A percentile compares a stretch with the other conserved stretches of the same genome.
Conservation (phyloP, 2,797 vertebrate species). For the Hafferia zeledoni region DNA sequence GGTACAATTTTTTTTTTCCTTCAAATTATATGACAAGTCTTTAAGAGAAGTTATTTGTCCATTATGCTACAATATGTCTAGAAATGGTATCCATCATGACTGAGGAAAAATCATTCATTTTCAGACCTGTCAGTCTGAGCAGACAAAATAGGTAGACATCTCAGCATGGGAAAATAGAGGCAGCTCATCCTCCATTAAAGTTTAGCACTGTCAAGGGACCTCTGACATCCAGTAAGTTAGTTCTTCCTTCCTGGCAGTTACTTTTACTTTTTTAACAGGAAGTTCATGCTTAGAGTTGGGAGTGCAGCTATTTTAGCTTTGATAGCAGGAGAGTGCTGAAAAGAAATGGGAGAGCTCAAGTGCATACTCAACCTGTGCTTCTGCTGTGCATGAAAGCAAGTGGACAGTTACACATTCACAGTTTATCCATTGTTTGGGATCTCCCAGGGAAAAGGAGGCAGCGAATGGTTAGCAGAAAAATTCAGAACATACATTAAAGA, state of each 20-base stretch:
- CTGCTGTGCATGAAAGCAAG: neutral
- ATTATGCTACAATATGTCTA: conserved; percentile 58
- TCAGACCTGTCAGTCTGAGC: conserved; percentile 53
- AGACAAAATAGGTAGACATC: conserved; percentile 28
- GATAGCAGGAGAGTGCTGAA: neutral
- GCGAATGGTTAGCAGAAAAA: neutral
- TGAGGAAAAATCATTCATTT: conserved; percentile 68
- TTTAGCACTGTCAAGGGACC: neutral
- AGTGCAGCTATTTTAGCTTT: neutral
- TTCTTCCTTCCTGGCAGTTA: conserved; percentile 10
- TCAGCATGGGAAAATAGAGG: conserved; percentile 1
- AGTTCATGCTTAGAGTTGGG: neutral
- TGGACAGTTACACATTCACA: neutral
- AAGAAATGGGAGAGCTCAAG: neutral
- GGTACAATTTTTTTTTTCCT: conserved; percentile 33
- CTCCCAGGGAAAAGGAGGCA: neutral
- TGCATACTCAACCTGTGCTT: neutral
- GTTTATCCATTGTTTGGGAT: neutral
- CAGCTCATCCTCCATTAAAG: conserved; percentile 31
- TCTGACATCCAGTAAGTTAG: neutral
- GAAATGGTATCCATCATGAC: conserved; percentile 54
- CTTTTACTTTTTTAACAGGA: neutral
- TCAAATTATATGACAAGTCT: conserved; percentile 66
- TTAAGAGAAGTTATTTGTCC: conserved; percentile 66
- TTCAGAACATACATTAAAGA: neutral